Percentiles rank a stretch among this genome's conserved stretches.
Evolutionary conservation across 2,888 invertebrate species (phyloP).

Genomic region (Plebejus argus): DNA sequence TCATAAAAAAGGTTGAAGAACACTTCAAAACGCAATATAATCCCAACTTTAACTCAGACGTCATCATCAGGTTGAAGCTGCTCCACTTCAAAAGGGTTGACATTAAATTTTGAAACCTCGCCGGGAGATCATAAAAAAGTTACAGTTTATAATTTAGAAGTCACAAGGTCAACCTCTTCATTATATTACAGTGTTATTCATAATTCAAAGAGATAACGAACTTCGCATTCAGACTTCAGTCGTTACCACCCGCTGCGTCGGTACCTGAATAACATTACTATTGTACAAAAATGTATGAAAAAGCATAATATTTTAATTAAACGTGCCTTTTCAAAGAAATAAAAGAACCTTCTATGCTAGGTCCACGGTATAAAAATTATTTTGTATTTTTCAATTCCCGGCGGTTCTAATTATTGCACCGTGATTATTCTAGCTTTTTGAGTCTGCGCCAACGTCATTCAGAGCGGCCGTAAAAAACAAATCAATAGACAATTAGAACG

Average conservation of each 20-base stretch:
- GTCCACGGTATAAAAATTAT: constrained; percentile 15
- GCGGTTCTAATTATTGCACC: constrained; percentile 18
- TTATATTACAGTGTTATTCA: constrained; percentile 24
- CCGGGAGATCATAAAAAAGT: neutral
- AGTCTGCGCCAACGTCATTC: constrained; percentile 9
- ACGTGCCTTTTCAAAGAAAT: constrained; percentile 7
- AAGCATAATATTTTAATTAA: constrained; percentile 27
- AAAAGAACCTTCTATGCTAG: constrained; percentile 14
- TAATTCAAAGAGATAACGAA: constrained; percentile 31
- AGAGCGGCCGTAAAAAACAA: neutral
- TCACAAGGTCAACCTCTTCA: constrained; percentile 23
- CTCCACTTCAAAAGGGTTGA: neutral
- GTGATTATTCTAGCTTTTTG: neutral
- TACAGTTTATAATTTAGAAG: constrained; percentile 19
- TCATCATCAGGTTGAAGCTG: neutral
- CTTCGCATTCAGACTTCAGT: constrained; percentile 23
- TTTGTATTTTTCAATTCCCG: constrained; percentile 4
- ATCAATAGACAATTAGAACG: neutral
- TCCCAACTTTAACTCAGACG: neutral
- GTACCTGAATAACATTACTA: constrained; percentile 1
- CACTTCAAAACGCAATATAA: no score
- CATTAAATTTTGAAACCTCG: constrained; percentile 3
- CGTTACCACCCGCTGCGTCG: neutral
- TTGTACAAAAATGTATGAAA: constrained; percentile 19
- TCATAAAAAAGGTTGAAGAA: no score